These are phyloP conservation scores for Argyrosomus regius DNA, from an alignment of 2,797 vertebrate species.

Conservation along the genomic window DNA sequence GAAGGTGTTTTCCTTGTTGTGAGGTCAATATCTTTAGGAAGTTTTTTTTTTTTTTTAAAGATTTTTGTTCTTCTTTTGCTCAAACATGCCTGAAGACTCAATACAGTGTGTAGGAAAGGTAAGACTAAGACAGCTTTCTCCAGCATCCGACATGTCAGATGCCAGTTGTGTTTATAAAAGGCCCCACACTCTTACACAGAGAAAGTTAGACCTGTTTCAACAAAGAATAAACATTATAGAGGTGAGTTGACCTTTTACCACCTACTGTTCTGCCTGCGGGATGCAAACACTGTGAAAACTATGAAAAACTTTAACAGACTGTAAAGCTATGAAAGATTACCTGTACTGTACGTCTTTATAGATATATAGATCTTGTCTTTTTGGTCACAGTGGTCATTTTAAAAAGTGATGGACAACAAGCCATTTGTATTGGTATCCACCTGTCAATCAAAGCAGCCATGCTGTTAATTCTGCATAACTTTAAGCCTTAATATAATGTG, in stretches of 20 bases:
- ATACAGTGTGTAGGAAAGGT: not conserved
- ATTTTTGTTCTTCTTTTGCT: not conserved
- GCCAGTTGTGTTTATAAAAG: slow-evolving; percentile 13
- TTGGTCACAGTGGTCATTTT: not conserved
- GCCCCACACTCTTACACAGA: not conserved
- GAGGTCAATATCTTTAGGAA: slow-evolving; percentile 24
- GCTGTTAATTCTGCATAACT: too few species aligned
- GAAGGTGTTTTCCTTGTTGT: slow-evolving; percentile 1
- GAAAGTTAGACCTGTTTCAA: slow-evolving; percentile 33
- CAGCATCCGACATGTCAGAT: slow-evolving; percentile 15
- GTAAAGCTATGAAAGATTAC: slow-evolving; percentile 1
- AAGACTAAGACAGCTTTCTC: not conserved
- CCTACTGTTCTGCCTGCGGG: slow-evolving; percentile 36
- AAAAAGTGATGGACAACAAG: not conserved
- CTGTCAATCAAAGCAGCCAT: too few species aligned
- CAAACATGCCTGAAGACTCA: slow-evolving; percentile 1
- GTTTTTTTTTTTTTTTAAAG: not conserved
- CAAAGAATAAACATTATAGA: slow-evolving; percentile 27
- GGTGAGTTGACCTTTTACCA: slow-evolving; percentile 49
- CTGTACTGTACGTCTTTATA: not conserved
- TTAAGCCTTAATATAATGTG: too few species aligned
- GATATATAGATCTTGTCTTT: not conserved
- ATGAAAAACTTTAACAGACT: slow-evolving; percentile 11
- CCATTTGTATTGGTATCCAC: too few species aligned
- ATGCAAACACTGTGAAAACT: not conserved